Evolutionary conservation across 2,888 invertebrate species (phyloP), one percentile per base, ranked within the genome.

Genomic region (Rotaria sp.): DNA sequence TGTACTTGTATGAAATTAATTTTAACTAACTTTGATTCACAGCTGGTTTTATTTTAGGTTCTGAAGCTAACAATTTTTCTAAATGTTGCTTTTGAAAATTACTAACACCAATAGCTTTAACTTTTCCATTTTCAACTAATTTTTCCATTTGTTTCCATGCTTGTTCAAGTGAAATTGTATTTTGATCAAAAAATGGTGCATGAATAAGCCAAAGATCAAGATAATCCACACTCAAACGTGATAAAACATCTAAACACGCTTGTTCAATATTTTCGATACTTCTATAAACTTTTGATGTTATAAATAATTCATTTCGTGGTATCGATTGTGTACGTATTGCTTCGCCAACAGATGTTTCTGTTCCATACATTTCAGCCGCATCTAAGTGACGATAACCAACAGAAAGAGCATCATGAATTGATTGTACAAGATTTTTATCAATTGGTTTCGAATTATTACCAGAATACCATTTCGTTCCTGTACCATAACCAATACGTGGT

Each of bases 81-180:
- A 89, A 84, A 85, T 89, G 89, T 0, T 88, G 88, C 10, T 89
- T 87, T 50, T 88, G 88, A 87, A 89, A 89, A 86, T 89, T 89
- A 8, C 89, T 89, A 10, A 89, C 89, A 15, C 89, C 89, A 8
- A 89, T 88, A 15, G 89, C 89, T 86, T 87, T 88, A 59, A 89
- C 86, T 13, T 88, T 84, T 24, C 89, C 89, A 74, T 88, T 84
- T 50, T 88, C 84, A 85, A 89, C 87, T 30, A 88, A 87, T 50
- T 89, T 88, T 87, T 89, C 57, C 88, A 89, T 87, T 8, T 87
- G 87, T 50, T 88, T 87, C 87, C 88, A 89, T 5, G 88, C 88
- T 52, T 85, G 74, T 74, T 89, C 89, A 13, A 89, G 85, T 55
- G 88, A 88, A 13, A 87, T 84, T 4, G 88, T 88, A 15, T 85